Percentiles rank a stretch among this genome's conserved stretches.
Conservation (phyloP, 2,113 vertebrate species). For the Chlamydotis undulata region DNA sequence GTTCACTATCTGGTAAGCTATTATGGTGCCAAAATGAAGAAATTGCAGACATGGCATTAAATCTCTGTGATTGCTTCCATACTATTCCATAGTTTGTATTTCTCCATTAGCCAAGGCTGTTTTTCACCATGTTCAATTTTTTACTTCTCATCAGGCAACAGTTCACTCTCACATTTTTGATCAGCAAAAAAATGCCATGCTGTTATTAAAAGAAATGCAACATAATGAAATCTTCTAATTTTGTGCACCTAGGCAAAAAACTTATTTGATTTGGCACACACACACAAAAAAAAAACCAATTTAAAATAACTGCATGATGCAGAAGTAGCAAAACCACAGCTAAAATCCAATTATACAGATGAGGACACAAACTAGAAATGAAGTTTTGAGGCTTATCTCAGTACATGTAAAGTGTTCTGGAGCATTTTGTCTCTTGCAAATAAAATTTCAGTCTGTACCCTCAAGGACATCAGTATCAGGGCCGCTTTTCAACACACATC, state of each 20-base stretch:
- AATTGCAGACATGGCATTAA: not conserved
- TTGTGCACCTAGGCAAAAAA: not conserved
- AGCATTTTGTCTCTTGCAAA: not conserved
- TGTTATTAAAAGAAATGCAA: not conserved
- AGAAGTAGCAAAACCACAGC: not conserved
- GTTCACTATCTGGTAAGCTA: not conserved
- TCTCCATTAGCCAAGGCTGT: not conserved
- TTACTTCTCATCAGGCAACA: not conserved
- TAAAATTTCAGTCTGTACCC: not conserved
- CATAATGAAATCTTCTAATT: not conserved
- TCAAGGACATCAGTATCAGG: not conserved
- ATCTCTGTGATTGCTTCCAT: not conserved
- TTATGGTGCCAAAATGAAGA: not conserved
- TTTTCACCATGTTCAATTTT: not conserved
- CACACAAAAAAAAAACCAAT: not conserved
- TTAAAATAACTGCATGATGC: not conserved
- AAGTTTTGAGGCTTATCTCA: not conserved
- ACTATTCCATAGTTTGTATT: not conserved
- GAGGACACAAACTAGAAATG: not conserved
- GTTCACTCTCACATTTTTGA: not conserved
- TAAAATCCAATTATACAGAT: not conserved
- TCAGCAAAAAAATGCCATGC: not conserved
- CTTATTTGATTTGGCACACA: not conserved
- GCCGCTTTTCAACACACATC: not conserved
- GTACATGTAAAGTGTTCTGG: not conserved